Base-by-base conservation (phyloP, 53 echinoderm and acorn worm genomes). In the Arbacia lixula region DNA sequence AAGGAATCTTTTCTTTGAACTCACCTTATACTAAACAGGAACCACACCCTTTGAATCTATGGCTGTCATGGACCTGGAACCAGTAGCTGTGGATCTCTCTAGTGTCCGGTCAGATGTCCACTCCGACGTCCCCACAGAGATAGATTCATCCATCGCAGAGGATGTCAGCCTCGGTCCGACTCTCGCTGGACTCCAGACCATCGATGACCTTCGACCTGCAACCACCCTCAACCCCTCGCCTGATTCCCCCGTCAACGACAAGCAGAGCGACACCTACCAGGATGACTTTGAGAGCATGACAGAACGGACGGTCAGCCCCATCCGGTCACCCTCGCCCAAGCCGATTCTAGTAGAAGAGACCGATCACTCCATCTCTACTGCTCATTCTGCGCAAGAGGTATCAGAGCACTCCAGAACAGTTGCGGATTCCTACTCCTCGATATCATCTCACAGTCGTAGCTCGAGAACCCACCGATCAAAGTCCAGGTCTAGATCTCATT, bases 171-270 rank as follows among this genome's bases (percentile, higher is more conserved):
- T 64, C 4, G 69, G 69, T 5, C 64, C 62, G 17, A 77, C 66
- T 49, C 66, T 92, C 6, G 73, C 82, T 12, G 93, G 88, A 14
- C 69, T 90, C 11, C 89, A 93, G 57, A 93, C 93, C 22, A 67
- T 93, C 12, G 93, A 93, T 60, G 90, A 93, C 43, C 85, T 93
- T 12, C 85, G 85, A 19, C 35, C 22, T 28, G 31, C 74, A 25
- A 53, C 52, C 53, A 17, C 29, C 12, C 54, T 14, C 33, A 19
- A 10, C 5, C 58, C 58, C 16, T 12, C 46, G 14, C 46, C 46
- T 46, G n/a, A n/a, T n/a, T n/a, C n/a, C n/a, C n/a, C n/a, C n/a
- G n/a, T n/a, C n/a, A n/a, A n/a, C n/a, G n/a, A n/a, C n/a, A 6
- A 46, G 46, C 46, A 14, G 46, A 46, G 14, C 46, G 46, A 46